Evolutionary conservation across 2,888 invertebrate species (phyloP).

Genomic region (Tetragonula carbonaria): DNA sequence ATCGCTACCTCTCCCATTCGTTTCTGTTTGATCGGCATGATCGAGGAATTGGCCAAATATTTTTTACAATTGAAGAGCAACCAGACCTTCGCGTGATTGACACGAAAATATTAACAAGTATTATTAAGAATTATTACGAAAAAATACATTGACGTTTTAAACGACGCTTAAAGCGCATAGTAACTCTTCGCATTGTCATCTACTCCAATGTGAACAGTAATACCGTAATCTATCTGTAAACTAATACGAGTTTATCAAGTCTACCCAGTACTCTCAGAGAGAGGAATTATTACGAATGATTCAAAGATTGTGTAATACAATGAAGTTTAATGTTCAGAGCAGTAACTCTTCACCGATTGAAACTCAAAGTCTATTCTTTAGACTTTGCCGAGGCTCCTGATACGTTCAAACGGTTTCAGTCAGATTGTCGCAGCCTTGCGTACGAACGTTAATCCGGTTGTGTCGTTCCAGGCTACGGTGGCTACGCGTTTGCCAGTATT

Average conservation of each 20-base stretch:
- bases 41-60: too few relatives aligned
- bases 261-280: background rate
- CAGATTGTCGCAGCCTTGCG: slow-evolving; percentile 21
- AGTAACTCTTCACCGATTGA: too few relatives aligned
- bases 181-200: background rate
- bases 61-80: background rate
- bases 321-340: too few relatives aligned
- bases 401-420: slow-evolving; percentile 19
- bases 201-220: background rate
- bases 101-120: too few relatives aligned
- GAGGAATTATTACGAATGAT: background rate
- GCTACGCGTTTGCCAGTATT: slow-evolving; percentile 44
- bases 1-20: background rate
- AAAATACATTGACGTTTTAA: too few relatives aligned
- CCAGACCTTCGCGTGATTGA: too few relatives aligned
- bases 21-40: background rate
- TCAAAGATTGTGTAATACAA: background rate
- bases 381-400: background rate
- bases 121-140: too few relatives aligned
- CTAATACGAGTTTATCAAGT: background rate
- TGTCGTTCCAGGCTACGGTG: slow-evolving; percentile 27
- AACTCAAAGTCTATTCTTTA: too few relatives aligned
- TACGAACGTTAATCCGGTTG: slow-evolving; percentile 36
- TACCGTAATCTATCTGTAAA: background rate
- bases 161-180: too few relatives aligned